phyloP scores from a whole-genome alignment of 2,888 invertebrate species.

The Ceraclea dissimilis region DNA sequence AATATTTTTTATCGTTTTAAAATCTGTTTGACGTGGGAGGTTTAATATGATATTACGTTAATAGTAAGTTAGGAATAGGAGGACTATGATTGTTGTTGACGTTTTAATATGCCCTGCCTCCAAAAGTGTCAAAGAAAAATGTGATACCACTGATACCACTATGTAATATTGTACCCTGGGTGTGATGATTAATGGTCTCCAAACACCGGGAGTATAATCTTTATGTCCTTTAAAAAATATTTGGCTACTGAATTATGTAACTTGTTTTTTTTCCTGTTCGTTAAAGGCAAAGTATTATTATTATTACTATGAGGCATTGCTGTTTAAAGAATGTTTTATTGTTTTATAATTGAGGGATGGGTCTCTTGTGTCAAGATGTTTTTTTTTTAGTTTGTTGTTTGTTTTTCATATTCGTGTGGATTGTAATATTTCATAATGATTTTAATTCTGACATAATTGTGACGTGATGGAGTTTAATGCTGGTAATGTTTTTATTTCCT shows the following conservation, averaged over 20 bases:
- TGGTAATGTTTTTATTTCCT: too few relatives aligned
- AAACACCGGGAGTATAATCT: conserved; percentile 7
- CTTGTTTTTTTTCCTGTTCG: conserved; percentile 3
- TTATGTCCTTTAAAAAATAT: background rate
- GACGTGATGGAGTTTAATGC: too few relatives aligned
- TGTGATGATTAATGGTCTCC: conserved; percentile 23
- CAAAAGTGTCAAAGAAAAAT: background rate
- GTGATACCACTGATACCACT: conserved; percentile 8
- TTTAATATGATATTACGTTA: background rate
- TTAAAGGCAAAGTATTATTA: background rate
- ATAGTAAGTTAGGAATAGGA: background rate
- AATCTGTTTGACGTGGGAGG: background rate
- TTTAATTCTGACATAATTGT: too few relatives aligned
- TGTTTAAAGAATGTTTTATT: background rate
- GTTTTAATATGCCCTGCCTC: conserved; percentile 23
- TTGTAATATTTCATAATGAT: too few relatives aligned
- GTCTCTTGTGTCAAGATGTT: too few relatives aligned
- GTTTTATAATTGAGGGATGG: too few relatives aligned
- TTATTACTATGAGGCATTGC: background rate
- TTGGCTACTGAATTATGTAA: conserved; percentile 3
- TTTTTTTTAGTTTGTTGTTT: too few relatives aligned
- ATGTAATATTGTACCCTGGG: conserved; percentile 23
- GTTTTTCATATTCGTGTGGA: too few relatives aligned
- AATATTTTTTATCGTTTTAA: background rate
- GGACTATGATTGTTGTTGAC: conserved; percentile 17